phyloP scores from a whole-genome alignment of 2,888 invertebrate genomes.

The Ochropleura plecta region DNA sequence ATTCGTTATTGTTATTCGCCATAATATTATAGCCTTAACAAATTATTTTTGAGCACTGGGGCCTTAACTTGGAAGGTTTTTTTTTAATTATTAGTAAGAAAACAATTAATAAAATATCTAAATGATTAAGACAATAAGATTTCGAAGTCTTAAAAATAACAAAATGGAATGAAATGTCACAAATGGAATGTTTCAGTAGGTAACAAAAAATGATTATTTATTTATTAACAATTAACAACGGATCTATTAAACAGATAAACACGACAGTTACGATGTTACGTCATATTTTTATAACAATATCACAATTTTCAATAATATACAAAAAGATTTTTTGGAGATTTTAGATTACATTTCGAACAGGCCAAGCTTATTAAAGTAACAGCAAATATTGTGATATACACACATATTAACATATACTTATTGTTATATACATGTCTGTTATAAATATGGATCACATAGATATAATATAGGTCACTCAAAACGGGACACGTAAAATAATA shows the following conservation, averaged over 20 bases:
- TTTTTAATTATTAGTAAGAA: slow-evolving; percentile 46
- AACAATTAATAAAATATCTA: slow-evolving; percentile 42
- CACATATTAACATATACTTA: slow-evolving; percentile 76
- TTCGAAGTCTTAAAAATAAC: slow-evolving; percentile 63
- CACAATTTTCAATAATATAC: slow-evolving; percentile 91
- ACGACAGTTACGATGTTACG: slow-evolving; percentile 82
- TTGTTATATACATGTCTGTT: slow-evolving; percentile 80
- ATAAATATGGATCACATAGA: slow-evolving; percentile 79
- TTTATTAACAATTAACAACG: slow-evolving; percentile 77
- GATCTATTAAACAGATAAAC: slow-evolving; percentile 78
- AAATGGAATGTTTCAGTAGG: slow-evolving; percentile 49
- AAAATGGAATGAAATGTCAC: slow-evolving; percentile 60
- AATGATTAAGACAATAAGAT: slow-evolving; percentile 53
- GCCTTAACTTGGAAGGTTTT: slow-evolving; percentile 69
- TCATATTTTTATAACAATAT: slow-evolving; percentile 88
- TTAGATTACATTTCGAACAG: slow-evolving; percentile 87
- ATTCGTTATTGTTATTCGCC: slow-evolving; percentile 75
- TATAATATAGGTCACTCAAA: slow-evolving; percentile 80
- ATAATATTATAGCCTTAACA: slow-evolving; percentile 79
- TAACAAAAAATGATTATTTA: slow-evolving; percentile 56
- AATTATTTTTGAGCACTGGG: slow-evolving; percentile 88
- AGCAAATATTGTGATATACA: slow-evolving; percentile 83
- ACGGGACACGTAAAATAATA: slow-evolving; percentile 78
- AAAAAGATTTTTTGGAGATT: slow-evolving; percentile 86
- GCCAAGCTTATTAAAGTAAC: slow-evolving; percentile 88